Evolutionary conservation across 2,113 vertebrate genomes (phyloP), one percentile per base, ranked within the genome.

Genomic region (Grammatotria lemairii): DNA sequence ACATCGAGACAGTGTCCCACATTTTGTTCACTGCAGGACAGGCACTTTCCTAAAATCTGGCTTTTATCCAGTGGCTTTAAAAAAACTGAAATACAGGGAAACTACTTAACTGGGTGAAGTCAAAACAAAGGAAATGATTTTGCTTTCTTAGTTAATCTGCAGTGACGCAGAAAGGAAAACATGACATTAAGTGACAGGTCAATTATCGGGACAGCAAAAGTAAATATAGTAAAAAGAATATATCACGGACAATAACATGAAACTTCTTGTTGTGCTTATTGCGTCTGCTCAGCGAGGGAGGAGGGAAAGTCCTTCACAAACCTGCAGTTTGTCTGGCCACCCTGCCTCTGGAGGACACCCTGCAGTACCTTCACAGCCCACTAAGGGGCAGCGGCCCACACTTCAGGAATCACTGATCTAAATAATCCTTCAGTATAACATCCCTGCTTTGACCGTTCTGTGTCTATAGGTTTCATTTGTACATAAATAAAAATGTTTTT

Each of bases 71-170:
- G 14, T 5, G 42, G 9, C 16, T 78, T 10, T 78, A 19, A 49
- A 49, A 42, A 47, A 73, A 0, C 3, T 7, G 1, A 73, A 47
- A 28, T 17, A 45, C 9, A 17, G 9, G 3, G 4, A 28, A 0
- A 49, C 1, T 28, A 28, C 9, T 78, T 49, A 75, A 75, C 23
- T 28, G 40, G 14, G 40, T 73, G 68, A 73, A 26, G 13, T 26
- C 2, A 2, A 42, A 4, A 45, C 5, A 26, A 45, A 10, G 14
- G 9, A 26, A 75, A 47, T 47, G 14, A 28, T 45, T 75, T 42
- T 40, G 0, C 6, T 75, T 73, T 45, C 23, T 75, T 26, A 7
- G 5, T 73, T 73, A 26, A 45, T 26, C 38, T 26, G 13, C 38
- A 75, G 68, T 17, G 13, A 23, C 0, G 38, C 65, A 70, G 65